Evolutionary conservation across 2,797 vertebrate species (phyloP).

Genomic region (Carapus acus): DNA sequence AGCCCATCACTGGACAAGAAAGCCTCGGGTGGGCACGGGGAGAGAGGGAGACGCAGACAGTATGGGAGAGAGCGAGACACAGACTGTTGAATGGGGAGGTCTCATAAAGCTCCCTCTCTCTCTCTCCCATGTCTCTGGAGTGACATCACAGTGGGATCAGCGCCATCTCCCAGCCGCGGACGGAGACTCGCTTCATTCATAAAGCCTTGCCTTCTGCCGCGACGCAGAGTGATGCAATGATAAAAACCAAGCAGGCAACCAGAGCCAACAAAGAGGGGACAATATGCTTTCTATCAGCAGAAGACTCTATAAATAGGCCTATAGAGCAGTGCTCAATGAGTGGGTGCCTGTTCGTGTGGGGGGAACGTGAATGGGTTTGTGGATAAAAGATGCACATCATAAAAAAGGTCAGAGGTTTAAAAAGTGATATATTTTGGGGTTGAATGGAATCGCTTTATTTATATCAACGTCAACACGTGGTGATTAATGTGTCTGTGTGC

Average conservation of each 20-base stretch:
- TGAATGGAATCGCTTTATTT: constrained; percentile 28
- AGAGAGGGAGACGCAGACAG: constrained; percentile 4
- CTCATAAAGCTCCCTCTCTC: constrained; percentile 61
- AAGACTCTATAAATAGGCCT: constrained; percentile 64
- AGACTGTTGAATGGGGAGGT: constrained; percentile 64
- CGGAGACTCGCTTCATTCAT: constrained; percentile 72
- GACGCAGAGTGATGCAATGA: constrained; percentile 67
- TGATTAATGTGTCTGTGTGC: constrained; percentile 4
- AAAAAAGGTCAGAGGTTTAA: constrained; percentile 31
- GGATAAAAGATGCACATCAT: constrained; percentile 35
- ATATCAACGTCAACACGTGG: constrained; percentile 29
- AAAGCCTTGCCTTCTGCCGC: constrained; percentile 62
- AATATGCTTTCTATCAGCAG: constrained; percentile 57
- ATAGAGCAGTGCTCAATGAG: constrained; percentile 33
- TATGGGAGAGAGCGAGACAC: constrained; percentile 25
- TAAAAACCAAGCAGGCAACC: constrained; percentile 58
- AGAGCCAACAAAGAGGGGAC: constrained; percentile 59
- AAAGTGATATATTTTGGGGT: constrained; percentile 31
- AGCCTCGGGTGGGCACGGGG: constrained; percentile 26
- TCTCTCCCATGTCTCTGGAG: constrained; percentile 55
- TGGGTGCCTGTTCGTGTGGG: constrained; percentile 33
- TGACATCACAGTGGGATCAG: constrained; percentile 74
- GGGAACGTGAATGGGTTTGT: constrained; percentile 36
- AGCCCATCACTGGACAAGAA: constrained; percentile 66
- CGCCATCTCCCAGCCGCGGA: constrained; percentile 67